Evolutionary conservation across 2,888 invertebrate genomes (phyloP).

Genomic region (Beris morrisii): DNA sequence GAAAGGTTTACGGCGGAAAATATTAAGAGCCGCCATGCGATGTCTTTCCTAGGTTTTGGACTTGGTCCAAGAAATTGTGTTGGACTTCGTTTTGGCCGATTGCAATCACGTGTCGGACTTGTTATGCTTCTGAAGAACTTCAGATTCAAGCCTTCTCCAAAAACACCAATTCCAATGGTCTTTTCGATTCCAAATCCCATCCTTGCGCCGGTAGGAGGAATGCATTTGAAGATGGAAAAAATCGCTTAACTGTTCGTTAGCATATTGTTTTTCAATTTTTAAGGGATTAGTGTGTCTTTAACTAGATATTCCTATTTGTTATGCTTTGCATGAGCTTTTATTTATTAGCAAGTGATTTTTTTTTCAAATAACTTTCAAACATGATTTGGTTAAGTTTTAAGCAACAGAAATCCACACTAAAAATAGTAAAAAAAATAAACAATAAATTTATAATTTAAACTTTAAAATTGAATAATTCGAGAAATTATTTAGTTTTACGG

Average conservation of each 20-base stretch:
- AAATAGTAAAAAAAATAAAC: no score
- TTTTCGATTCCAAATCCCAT: slow-evolving; percentile 31
- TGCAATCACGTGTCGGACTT: slow-evolving; percentile 43
- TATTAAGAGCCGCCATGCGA: slow-evolving; percentile 55
- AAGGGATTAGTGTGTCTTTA: background rate
- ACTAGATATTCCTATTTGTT: background rate
- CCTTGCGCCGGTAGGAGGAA: slow-evolving; percentile 44
- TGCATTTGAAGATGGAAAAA: slow-evolving; percentile 39
- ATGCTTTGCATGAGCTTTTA: no score
- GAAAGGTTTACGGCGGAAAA: slow-evolving; percentile 62
- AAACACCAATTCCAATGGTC: slow-evolving; percentile 1
- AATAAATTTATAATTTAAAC: no score
- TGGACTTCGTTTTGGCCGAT: slow-evolving; percentile 51
- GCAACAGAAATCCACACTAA: no score
- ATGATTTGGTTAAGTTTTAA: no score
- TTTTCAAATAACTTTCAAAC: no score
- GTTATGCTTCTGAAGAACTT: slow-evolving; percentile 33
- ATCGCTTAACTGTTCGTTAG: background rate
- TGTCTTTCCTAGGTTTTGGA: slow-evolving; percentile 55
- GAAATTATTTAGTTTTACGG: no score
- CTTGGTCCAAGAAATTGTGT: slow-evolving; percentile 56
- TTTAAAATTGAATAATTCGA: no score
- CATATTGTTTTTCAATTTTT: background rate
- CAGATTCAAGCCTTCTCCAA: slow-evolving; percentile 20
- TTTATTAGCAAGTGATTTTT: no score